Evolutionary conservation across 1,140 invertebrate species (phyloP).

Genomic region (Forficula auricularia): DNA sequence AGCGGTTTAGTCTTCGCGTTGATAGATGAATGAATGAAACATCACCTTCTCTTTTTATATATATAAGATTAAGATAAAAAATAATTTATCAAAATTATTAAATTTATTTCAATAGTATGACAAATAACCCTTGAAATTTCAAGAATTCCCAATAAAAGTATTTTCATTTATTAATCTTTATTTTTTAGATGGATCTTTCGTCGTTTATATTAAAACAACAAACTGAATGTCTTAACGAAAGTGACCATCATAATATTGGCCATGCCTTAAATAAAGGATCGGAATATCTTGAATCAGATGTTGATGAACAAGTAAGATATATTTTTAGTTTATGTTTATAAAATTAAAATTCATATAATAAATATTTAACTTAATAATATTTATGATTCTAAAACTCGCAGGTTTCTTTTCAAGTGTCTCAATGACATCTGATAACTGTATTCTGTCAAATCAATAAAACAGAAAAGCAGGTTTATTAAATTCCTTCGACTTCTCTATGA

Average conservation of each 20-base stretch:
- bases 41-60: background rate
- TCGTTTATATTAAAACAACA: constrained; percentile 72
- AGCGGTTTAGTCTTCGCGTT: too few relatives aligned
- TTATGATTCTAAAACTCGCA: background rate
- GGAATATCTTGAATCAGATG: constrained; percentile 76
- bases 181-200: constrained; percentile 67
- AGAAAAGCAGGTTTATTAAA: too few relatives aligned
- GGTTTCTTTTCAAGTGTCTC: background rate
- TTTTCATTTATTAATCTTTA: constrained; percentile 11
- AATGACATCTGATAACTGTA: too few relatives aligned
- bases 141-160: background rate
- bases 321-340: constrained; percentile 2
- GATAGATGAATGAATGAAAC: too few relatives aligned
- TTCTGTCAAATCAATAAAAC: too few relatives aligned
- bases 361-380: background rate
- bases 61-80: background rate
- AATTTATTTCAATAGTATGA: too few relatives aligned
- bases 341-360: too few relatives aligned
- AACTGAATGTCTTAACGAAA: constrained; percentile 94
- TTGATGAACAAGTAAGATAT: constrained; percentile 60
- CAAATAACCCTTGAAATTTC: too few relatives aligned
- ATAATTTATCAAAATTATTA: background rate
- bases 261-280: constrained; percentile 53
- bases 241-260: constrained; percentile 72
- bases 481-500: too few relatives aligned